These are phyloP conservation scores for Geopemphigus sp. DNA, from an alignment of 1,140 invertebrate genomes.

Conservation along the genomic window DNA sequence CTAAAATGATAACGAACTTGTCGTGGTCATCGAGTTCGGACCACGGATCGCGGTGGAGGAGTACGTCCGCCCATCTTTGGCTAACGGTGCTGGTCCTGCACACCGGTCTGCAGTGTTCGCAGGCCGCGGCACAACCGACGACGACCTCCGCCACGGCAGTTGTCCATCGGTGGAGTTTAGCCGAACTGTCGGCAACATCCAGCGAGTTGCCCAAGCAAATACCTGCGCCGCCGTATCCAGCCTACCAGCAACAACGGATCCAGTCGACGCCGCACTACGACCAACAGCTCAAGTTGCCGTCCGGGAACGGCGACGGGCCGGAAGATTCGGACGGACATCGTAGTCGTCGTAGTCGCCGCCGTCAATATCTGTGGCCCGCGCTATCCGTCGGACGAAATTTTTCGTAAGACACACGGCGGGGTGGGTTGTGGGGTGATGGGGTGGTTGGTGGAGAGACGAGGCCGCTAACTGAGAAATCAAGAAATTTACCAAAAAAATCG, in stretches of 20 bases:
- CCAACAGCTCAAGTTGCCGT: conserved; percentile 39
- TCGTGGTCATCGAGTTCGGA: not conserved
- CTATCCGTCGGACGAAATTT: not conserved
- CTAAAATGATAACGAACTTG: not conserved
- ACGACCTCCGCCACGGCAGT: not conserved
- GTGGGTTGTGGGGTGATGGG: too few species aligned
- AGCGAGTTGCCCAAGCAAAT: conserved; percentile 41
- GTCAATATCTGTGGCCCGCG: conserved; percentile 8
- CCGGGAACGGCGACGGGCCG: not conserved
- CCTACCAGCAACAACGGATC: not conserved
- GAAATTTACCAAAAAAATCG: too few species aligned
- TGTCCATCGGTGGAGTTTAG: conserved; percentile 23
- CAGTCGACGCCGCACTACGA: conserved; percentile 42
- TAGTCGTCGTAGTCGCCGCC: too few species aligned
- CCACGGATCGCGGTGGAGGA: not conserved
- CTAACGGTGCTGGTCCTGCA: not conserved
- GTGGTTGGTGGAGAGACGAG: too few species aligned
- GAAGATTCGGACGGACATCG: too few species aligned
- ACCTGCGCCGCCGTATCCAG: conserved; percentile 28
- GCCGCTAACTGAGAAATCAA: too few species aligned
- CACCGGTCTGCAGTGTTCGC: not conserved
- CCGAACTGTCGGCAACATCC: conserved; percentile 30
- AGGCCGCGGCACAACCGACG: not conserved
- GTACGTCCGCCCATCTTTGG: not conserved
- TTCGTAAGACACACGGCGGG: too few species aligned